Conservation (phyloP, 2,888 invertebrate species). For the Netelia virgata region DNA sequence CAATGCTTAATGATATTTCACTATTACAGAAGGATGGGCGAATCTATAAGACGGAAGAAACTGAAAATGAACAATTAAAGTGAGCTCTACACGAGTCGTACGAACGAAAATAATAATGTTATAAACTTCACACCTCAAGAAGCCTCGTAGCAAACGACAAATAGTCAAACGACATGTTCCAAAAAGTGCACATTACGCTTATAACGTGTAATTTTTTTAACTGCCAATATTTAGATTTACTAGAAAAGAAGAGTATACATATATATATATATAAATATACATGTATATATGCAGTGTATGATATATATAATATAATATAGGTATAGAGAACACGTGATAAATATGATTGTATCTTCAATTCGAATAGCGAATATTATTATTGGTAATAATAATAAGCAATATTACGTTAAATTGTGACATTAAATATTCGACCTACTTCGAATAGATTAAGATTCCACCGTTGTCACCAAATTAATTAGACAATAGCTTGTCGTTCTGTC, state of each 20-base stretch:
- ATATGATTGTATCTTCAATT: slow-evolving; percentile 15
- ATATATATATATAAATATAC: background rate
- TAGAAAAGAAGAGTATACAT: background rate
- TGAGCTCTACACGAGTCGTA: background rate
- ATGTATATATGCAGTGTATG: background rate
- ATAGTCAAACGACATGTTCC: slow-evolving; percentile 35
- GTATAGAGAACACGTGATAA: slow-evolving; percentile 23
- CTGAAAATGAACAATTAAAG: background rate
- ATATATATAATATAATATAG: background rate
- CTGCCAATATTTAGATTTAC: slow-evolving; percentile 36
- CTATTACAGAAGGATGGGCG: slow-evolving; percentile 26
- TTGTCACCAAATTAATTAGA: background rate
- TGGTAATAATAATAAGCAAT: slow-evolving; percentile 13
- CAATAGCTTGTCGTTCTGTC: background rate
- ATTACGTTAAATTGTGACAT: background rate
- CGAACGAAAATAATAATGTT: background rate
- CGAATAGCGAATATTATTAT: slow-evolving; percentile 14
- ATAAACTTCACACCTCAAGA: slow-evolving; percentile 21
- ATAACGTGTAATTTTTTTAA: slow-evolving; percentile 39
- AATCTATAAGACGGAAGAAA: slow-evolving; percentile 8
- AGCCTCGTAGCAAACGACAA: slow-evolving; percentile 17
- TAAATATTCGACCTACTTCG: slow-evolving; percentile 2
- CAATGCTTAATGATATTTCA: background rate
- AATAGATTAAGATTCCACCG: too few relatives aligned
- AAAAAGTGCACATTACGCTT: slow-evolving; percentile 43